Evolutionary conservation across 2,888 invertebrate species (phyloP).

Genomic region (Philopedon plagiatum): DNA sequence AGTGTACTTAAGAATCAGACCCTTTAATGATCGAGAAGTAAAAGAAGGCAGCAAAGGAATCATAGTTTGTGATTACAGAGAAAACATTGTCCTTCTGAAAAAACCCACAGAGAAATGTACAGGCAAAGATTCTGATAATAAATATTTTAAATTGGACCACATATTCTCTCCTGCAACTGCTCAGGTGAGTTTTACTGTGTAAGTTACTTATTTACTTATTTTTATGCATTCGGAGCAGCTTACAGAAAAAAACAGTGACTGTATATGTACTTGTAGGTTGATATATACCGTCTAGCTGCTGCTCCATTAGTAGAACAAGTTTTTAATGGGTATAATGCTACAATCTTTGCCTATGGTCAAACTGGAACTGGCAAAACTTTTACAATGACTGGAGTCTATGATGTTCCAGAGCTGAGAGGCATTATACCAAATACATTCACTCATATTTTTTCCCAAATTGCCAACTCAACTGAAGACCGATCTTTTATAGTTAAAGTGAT

Average conservation of each 20-base stretch:
- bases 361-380: slow-evolving; percentile 99
- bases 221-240: too few species aligned
- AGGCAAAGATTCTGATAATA: slow-evolving; percentile 62
- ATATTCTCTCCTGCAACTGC: slow-evolving; percentile 91
- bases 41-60: slow-evolving; percentile 80
- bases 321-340: slow-evolving; percentile 96
- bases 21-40: slow-evolving; percentile 89
- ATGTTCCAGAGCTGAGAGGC: slow-evolving; percentile 90
- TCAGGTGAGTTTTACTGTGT: slow-evolving; percentile 82
- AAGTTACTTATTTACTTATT: not conserved
- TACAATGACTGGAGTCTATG: slow-evolving; percentile 95
- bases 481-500: slow-evolving; percentile 95
- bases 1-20: slow-evolving; percentile 95
- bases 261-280: slow-evolving; percentile 74
- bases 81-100: slow-evolving; percentile 83
- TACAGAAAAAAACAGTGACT: not conserved
- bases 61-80: slow-evolving; percentile 82
- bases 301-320: slow-evolving; percentile 98
- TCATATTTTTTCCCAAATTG: slow-evolving; percentile 98
- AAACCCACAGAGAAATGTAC: slow-evolving; percentile 78
- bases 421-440: slow-evolving; percentile 99
- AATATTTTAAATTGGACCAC: slow-evolving; percentile 95
- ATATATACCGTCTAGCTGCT: slow-evolving; percentile 96
- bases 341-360: slow-evolving; percentile 91
- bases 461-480: slow-evolving; percentile 84